These are phyloP conservation scores for Crambe crambe DNA, from an alignment of 37 sponge, comb jelly and placozoan species.

Conservation along the genomic window DNA sequence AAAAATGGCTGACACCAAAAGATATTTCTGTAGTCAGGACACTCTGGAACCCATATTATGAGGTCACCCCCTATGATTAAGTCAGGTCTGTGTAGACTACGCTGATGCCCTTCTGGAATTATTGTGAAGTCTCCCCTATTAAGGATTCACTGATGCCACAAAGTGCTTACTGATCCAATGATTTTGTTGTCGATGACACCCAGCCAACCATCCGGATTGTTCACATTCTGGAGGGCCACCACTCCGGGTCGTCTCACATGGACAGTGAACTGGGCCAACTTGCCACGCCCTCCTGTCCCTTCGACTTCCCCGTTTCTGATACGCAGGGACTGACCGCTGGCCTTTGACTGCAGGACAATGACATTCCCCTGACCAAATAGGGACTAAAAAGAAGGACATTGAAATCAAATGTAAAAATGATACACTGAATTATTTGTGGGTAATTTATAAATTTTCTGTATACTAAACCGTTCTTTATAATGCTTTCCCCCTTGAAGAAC, in stretches of 20 bases:
- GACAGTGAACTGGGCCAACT: constrained; percentile 54
- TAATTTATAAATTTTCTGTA: too few species aligned
- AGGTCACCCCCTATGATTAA: background rate
- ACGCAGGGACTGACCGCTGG: constrained; percentile 16
- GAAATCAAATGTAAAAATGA: too few species aligned
- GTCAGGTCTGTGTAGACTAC: too few species aligned
- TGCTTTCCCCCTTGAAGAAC: too few species aligned
- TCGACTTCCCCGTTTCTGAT: constrained; percentile 13
- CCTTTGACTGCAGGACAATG: constrained; percentile 7
- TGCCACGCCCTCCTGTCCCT: background rate
- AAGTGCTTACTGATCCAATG: constrained; percentile 60
- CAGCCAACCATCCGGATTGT: constrained; percentile 25
- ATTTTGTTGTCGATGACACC: constrained; percentile 44
- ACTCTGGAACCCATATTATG: too few species aligned
- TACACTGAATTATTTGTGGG: too few species aligned
- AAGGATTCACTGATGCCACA: background rate
- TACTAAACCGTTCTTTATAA: too few species aligned
- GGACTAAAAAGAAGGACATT: background rate
- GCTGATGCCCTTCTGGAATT: background rate
- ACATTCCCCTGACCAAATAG: constrained; percentile 2
- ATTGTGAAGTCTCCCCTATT: background rate
- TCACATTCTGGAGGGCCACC: constrained; percentile 60
- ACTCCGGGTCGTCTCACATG: constrained; percentile 48
- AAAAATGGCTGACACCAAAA: too few species aligned
- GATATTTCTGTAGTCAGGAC: too few species aligned